Evolutionary conservation across 2,113 vertebrate species (phyloP).

Genomic region (Triplophysa dalaica): DNA sequence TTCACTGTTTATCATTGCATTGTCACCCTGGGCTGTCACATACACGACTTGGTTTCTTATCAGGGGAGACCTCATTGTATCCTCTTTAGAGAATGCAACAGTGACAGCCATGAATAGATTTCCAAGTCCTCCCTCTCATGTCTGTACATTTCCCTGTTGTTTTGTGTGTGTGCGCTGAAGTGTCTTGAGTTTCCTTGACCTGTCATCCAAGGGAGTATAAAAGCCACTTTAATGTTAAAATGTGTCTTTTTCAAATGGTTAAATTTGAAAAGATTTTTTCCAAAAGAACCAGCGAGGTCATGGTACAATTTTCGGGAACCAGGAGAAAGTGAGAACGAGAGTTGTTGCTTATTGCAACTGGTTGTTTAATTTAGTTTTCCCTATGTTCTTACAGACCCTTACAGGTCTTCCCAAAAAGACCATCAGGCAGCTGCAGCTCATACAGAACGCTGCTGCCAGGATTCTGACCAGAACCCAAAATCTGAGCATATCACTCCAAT

Average conservation of each 20-base stretch:
- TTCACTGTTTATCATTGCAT: constrained; percentile 15
- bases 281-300: constrained; percentile 43
- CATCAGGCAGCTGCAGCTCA: no score
- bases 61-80: constrained; percentile 30
- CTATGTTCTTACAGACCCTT: no score
- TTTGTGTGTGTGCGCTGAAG: constrained; percentile 26
- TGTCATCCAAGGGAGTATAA: neutral
- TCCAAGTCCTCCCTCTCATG: neutral
- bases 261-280: neutral
- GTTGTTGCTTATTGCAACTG: constrained; percentile 65
- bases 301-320: constrained; percentile 46
- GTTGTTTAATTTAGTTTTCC: constrained; percentile 62
- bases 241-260: neutral
- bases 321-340: constrained; percentile 45
- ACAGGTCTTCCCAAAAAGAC: no score
- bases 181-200: neutral
- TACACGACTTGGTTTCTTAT: constrained; percentile 30
- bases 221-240: constrained; percentile 6
- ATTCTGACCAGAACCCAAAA: no score
- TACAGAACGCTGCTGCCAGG: no score
- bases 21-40: constrained; percentile 19
- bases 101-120: neutral
- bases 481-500: no score
- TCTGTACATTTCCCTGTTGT: neutral
- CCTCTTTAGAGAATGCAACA: constrained; percentile 6